Evolutionary conservation across 2,888 invertebrate species (phyloP).

Genomic region (Portevinia maculata): DNA sequence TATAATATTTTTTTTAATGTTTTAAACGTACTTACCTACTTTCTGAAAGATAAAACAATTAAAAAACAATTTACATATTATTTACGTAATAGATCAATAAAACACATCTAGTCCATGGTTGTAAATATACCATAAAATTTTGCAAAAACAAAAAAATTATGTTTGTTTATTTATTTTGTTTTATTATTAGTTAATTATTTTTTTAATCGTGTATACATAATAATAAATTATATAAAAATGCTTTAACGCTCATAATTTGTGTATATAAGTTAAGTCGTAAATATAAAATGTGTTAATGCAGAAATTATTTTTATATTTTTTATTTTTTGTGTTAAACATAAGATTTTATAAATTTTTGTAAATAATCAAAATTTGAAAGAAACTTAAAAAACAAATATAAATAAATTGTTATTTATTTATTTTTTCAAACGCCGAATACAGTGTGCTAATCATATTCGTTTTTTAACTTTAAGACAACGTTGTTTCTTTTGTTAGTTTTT

Average conservation of each 20-base stretch:
- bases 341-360: conserved; percentile 4
- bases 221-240: conserved; percentile 65
- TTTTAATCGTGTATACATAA: conserved; percentile 46
- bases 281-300: conserved; percentile 40
- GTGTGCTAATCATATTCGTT: conserved; percentile 44
- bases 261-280: conserved; percentile 60
- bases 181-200: conserved; percentile 26
- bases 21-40: conserved; percentile 20
- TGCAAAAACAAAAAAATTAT: conserved; percentile 33
- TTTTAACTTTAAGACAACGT: conserved; percentile 23
- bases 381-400: conserved; percentile 6
- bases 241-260: conserved; percentile 48
- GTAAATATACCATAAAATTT: conserved; percentile 62
- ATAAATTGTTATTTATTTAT: conserved; percentile 7
- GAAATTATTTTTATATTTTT: neutral
- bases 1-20: conserved; percentile 9
- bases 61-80: neutral
- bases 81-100: conserved; percentile 32
- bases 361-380: conserved; percentile 23
- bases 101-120: conserved; percentile 72
- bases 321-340: conserved; percentile 12
- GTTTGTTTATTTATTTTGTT: conserved; percentile 2
- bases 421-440: conserved; percentile 42
- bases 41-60: neutral
- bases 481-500: conserved; percentile 7